A percentile compares a stretch with the other conserved stretches of the same genome.
Conservation (phyloP, 2,113 vertebrate species). For the Carlito syrichta region DNA sequence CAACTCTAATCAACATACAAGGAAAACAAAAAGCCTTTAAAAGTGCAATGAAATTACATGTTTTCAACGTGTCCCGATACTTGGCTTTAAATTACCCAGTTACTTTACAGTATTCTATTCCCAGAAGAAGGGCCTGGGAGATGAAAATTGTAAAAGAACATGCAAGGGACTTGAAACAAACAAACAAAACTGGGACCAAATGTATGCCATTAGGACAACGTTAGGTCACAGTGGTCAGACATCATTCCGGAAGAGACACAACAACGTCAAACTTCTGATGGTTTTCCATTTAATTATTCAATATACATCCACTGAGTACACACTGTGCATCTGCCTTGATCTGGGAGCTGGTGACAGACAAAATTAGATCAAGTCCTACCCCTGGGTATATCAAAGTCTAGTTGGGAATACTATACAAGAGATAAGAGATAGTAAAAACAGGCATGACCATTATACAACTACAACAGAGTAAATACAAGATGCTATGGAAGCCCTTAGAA, state of each 20-base stretch:
- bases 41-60: neutral
- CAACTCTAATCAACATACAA: neutral
- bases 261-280: neutral
- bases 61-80: neutral
- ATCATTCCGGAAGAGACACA: neutral
- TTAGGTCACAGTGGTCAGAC: neutral
- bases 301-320: rapidly evolving
- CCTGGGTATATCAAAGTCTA: neutral
- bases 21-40: neutral
- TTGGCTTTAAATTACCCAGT: rapidly evolving
- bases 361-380: neutral
- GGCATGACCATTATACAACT: neutral
- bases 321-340: rapidly evolving
- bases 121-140: no score
- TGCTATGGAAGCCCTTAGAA: rapidly evolving
- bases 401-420: neutral
- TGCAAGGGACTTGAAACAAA: neutral
- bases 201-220: no score
- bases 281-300: no score
- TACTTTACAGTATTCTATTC: neutral
- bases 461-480: rapidly evolving
- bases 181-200: neutral
- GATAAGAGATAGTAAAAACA: neutral
- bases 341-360: neutral
- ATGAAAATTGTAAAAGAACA: neutral